Base-by-base conservation (phyloP, 2,888 invertebrate genomes). In the Zaprionus bogoriensis region DNA sequence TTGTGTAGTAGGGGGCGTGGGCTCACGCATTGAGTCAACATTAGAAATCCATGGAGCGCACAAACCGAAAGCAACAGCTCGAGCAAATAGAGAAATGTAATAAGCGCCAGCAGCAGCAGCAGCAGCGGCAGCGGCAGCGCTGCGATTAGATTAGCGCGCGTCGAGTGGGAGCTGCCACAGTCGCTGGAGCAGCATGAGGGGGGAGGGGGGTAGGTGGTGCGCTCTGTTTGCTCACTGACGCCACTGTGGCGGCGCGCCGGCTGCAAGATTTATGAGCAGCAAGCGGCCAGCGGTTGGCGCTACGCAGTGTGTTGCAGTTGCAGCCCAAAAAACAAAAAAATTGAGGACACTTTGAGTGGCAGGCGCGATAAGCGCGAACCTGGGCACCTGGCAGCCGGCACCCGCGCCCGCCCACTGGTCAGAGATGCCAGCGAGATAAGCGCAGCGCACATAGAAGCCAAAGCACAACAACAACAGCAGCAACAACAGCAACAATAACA, bases 221-320 rank as follows among this genome's bases (percentile, higher is more conserved):
- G 52, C 38, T 62, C 72, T 89, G 77, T 89, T 89, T 89, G 77
- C 86, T 58, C 69, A 83, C 66, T 89, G 89, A 89, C 89, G 89
- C 89, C 89, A 89, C 88, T 80, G 67, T 87, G 89, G 86, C 89
- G 89, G 88, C 80, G 72, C 69, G 73, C 68, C 76, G 76, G 74
- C 70, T 66, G 73, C 65, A 87, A 86, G 88, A 88, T 89, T 88
- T 89, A 89, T 88, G 88, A 87, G 87, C 67, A 71, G 80, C 70
- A 70, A 80, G n/a, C n/a, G n/a, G n/a, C n/a, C 68, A 57, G 36
- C 60, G 44, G 67, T 81, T 86, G 77, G 82, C 78, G 77, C 81
- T 84, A 71, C 54, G 67, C 20, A 66, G 47, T 45, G 60, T 58
- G 53, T 23, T 70, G 60, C 58, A 63, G 22, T 42, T 41, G 42